These are phyloP conservation scores for Chamaea fasciata DNA, from an alignment of 2,113 vertebrate species.

Conservation along the genomic window DNA sequence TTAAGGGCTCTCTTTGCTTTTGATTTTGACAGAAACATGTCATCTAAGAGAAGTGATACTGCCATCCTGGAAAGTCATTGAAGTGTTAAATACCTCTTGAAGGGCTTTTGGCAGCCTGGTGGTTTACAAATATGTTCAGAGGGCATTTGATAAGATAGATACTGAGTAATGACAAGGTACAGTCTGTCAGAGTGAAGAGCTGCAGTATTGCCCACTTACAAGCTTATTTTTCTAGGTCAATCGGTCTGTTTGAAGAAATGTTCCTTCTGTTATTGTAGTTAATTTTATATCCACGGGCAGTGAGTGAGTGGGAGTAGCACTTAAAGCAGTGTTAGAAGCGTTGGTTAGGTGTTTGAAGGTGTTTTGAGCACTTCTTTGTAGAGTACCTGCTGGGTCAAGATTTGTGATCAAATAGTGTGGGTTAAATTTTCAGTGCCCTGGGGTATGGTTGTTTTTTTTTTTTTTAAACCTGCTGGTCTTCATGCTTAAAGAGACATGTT, in stretches of 20 bases:
- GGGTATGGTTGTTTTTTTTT: too few species aligned
- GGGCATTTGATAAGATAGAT: not conserved
- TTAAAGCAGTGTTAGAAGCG: not conserved
- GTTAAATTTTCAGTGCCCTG: not conserved
- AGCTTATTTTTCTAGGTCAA: not conserved
- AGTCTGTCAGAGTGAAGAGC: not conserved
- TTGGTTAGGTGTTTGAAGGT: not conserved
- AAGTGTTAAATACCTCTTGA: conserved; percentile 21
- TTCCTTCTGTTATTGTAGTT: not conserved
- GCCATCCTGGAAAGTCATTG: not conserved
- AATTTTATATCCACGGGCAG: not conserved
- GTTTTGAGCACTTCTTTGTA: not conserved
- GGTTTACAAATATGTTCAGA: not conserved
- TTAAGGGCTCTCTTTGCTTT: not conserved
- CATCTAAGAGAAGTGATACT: not conserved
- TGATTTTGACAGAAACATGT: conserved; percentile 3
- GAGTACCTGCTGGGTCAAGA: not conserved
- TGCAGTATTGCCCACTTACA: not conserved
- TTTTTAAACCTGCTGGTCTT: not conserved
- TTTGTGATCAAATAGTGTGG: rapidly evolving
- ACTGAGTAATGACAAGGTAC: not conserved
- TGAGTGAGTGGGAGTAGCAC: not conserved
- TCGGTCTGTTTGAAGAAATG: not conserved
- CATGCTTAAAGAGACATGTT: not conserved
- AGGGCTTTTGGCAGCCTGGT: not conserved